A percentile compares a stretch with the other conserved stretches of the same genome.
Evolutionary conservation across 2,797 vertebrate species (phyloP).

Genomic region (Gallinago nigripennis): DNA sequence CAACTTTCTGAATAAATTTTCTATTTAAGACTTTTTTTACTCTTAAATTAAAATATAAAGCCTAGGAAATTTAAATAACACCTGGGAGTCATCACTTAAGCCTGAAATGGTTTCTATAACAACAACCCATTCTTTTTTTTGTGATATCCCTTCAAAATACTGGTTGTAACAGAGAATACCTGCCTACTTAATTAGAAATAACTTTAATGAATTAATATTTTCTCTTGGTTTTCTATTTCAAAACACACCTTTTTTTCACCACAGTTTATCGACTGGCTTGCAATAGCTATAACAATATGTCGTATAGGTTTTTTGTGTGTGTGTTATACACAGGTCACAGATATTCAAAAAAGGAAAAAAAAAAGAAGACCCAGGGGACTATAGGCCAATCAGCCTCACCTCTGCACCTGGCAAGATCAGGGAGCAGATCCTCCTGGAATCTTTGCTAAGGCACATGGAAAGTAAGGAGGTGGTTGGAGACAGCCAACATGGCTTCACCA

Average conservation of each 20-base stretch:
- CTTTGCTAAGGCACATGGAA: too few species aligned
- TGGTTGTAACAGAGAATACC: background rate
- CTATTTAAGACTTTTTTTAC: background rate
- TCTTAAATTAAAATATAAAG: background rate
- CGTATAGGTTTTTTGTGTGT: rapidly evolving
- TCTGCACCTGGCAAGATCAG: too few species aligned
- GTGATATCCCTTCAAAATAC: background rate
- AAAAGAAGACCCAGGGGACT: too few species aligned
- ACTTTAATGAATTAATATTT: background rate
- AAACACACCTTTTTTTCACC: background rate
- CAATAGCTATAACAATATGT: background rate
- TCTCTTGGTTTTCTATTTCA: background rate
- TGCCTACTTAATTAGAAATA: background rate
- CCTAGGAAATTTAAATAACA: background rate
- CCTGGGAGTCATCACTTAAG: background rate
- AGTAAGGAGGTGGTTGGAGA: too few species aligned
- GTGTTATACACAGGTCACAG: background rate
- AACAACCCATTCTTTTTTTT: background rate
- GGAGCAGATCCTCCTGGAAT: too few species aligned
- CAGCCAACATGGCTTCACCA: too few species aligned
- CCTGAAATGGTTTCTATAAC: background rate
- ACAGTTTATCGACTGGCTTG: background rate
- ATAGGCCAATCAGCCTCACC: too few species aligned
- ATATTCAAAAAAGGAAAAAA: too few species aligned
- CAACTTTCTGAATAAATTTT: background rate